Percentiles rank a stretch among this genome's conserved stretches.
Conservation (phyloP, 2,888 invertebrate species). For the Norana najaformis region DNA sequence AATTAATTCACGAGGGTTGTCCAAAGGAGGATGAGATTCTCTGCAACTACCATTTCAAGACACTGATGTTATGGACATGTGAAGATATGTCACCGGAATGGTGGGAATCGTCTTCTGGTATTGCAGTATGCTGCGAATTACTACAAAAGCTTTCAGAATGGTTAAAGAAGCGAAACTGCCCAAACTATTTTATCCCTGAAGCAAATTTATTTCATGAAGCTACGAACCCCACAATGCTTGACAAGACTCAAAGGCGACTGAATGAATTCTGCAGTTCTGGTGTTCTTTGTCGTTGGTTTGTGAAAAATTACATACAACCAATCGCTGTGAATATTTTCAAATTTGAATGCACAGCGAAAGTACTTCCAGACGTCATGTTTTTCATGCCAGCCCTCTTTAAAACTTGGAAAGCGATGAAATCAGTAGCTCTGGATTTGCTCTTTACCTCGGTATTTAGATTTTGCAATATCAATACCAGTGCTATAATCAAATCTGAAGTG, state of each 20-base stretch:
- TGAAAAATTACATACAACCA: background rate
- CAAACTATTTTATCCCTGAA: no score
- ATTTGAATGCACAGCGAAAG: background rate
- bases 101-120: background rate
- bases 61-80: background rate
- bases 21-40: background rate
- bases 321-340: no score
- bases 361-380: background rate
- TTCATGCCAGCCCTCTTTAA: background rate
- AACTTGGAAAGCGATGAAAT: no score
- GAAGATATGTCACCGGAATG: background rate
- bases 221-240: background rate
- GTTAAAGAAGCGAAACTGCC: background rate
- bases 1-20: background rate
- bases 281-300: background rate
- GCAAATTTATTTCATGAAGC: no score
- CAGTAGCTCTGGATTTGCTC: no score
- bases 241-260: background rate
- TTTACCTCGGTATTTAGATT: no score
- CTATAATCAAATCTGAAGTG: no score
- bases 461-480: no score
- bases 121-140: background rate
- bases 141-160: background rate
- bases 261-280: background rate
- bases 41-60: background rate